Evolutionary conservation across 2,888 invertebrate species (phyloP).

Genomic region (Endomychus coccineus): DNA sequence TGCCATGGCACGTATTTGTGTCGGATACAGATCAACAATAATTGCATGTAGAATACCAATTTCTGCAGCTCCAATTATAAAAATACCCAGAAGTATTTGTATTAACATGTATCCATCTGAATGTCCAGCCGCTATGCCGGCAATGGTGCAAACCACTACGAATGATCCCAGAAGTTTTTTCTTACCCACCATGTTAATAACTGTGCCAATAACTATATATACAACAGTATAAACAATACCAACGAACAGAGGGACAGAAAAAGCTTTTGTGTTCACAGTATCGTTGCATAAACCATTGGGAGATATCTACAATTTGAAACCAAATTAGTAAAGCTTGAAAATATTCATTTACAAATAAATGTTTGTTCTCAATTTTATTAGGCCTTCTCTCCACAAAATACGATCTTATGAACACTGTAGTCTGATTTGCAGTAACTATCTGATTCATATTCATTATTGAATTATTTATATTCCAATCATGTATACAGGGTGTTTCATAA

Average conservation of each 20-base stretch:
- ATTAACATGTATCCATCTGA: constrained; percentile 27
- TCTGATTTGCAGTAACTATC: too few species aligned
- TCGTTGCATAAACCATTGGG: constrained; percentile 37
- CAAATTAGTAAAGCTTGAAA: too few species aligned
- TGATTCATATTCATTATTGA: too few species aligned
- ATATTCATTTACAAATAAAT: too few species aligned
- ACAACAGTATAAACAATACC: constrained; percentile 32
- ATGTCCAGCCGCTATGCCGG: constrained; percentile 37
- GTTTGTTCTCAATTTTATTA: too few species aligned
- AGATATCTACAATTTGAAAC: too few species aligned
- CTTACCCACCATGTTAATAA: constrained; percentile 50
- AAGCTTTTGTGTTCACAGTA: constrained; percentile 36
- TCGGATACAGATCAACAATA: constrained; percentile 42
- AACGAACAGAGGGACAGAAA: constrained; percentile 33
- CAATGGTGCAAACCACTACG: constrained; percentile 29
- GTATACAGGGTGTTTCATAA: too few species aligned
- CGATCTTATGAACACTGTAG: too few species aligned
- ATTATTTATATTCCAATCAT: too few species aligned
- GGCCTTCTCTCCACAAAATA: too few species aligned
- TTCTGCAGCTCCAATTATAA: constrained; percentile 35
- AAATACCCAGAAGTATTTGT: constrained; percentile 34
- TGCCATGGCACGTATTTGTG: constrained; percentile 46
- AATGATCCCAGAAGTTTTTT: constrained; percentile 39
- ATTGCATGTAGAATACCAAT: constrained; percentile 39
- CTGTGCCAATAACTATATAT: constrained; percentile 35